Base-by-base conservation (phyloP, 2,797 vertebrate species). In the Pachyuromys duprasi region DNA sequence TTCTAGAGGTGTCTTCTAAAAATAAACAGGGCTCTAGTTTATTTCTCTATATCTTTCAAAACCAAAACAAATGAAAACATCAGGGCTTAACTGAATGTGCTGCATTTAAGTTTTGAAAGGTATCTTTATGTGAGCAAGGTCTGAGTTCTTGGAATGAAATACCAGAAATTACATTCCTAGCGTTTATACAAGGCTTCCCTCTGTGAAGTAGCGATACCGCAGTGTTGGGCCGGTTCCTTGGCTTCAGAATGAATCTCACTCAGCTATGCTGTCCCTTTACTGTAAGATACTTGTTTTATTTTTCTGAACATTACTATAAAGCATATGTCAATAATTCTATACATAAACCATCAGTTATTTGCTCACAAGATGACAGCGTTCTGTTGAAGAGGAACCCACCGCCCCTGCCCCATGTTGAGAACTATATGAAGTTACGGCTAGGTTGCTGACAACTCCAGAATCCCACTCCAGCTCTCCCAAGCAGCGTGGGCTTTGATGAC, bases 1-100 rank as follows among this genome's bases (percentile, higher is more conserved):
- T 97, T 95, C 95, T 95, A 87, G 95, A 96, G 93, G 89, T 97
- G 86, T 89, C 94, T 90, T 94, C 89, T 98, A 96, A 97, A 97
- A 98, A 97, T 96, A 98, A 97, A 97, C n/a, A 90, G 84, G 92
- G 67, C 67, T 94, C 86, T 55, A 69, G 93, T 96, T 97, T 95
- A 95, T 49, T 80, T 96, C 95, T 94, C 94, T 90, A 94, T 69
- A 90, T 93, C 86, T 95, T 97, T 97, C 93, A 90, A 95, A 96
- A 96, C 84, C 86, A 93, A 96, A 94, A 55, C 79, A 81, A 95
- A 81, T 62, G 86, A 89, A 86, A 95, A 84, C 75, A 79, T 67
- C 69, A 2, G 22, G 26, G 87, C 31, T 89, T 96, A 94, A 92
- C 89, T 84, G 75, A 80, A 87, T 80, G 78, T 79, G 92, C 36